Evolutionary conservation across 2,797 vertebrate genomes (phyloP).

Genomic region (Simalia tracyae): DNA sequence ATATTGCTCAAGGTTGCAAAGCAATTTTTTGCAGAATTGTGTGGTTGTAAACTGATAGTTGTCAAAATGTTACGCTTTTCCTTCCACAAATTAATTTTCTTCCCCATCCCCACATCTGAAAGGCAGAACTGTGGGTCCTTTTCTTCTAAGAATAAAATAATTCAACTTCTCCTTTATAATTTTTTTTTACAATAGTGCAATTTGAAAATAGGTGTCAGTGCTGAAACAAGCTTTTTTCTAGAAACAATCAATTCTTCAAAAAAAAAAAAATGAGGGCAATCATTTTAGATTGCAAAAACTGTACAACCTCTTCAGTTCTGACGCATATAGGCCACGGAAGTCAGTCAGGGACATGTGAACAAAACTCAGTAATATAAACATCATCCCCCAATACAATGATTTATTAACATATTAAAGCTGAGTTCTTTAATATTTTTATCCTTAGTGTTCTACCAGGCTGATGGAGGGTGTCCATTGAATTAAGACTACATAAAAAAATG

Average conservation of each 20-base stretch:
- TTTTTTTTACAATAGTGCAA: not conserved
- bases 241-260: slow-evolving; percentile 4
- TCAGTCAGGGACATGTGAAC: not conserved
- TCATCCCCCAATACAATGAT: not conserved
- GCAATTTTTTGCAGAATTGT: not conserved
- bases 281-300: slow-evolving; percentile 17
- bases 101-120: not conserved
- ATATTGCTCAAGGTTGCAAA: slow-evolving; percentile 2
- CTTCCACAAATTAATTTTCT: not conserved
- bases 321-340: not conserved
- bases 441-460: too few species aligned
- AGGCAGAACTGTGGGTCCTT: not conserved
- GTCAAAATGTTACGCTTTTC: not conserved
- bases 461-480: too few species aligned
- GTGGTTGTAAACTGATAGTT: slow-evolving; percentile 39
- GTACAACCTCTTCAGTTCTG: not conserved
- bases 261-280: not conserved
- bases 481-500: too few species aligned
- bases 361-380: not conserved
- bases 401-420: not conserved
- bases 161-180: slow-evolving; percentile 5
- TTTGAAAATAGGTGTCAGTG: slow-evolving; percentile 3
- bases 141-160: slow-evolving; percentile 7
- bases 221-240: not conserved
- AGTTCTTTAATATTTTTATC: too few species aligned